phyloP scores from a whole-genome alignment of 1,140 invertebrate species.

The Ceratosolen solmsi region DNA sequence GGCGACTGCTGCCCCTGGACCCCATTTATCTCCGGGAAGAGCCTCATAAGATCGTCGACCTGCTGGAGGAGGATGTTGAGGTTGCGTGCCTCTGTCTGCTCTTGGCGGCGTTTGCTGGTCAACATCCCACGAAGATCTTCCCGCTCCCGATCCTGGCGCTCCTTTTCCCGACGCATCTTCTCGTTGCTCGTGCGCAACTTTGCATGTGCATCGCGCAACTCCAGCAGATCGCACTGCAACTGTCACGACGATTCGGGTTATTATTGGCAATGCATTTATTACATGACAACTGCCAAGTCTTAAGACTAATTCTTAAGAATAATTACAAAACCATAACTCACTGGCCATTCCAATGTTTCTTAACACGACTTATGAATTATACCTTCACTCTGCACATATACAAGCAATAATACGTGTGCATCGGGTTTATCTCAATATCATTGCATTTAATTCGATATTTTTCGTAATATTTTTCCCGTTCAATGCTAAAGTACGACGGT shows the following conservation, averaged over 20 bases:
- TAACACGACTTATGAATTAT: too few species aligned
- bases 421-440: too few species aligned
- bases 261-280: too few species aligned
- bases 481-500: too few species aligned
- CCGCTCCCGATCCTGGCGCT: slow-evolving; percentile 87
- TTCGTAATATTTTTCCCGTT: too few species aligned
- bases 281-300: too few species aligned
- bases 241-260: slow-evolving; percentile 71
- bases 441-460: too few species aligned
- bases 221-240: slow-evolving; percentile 89
- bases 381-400: too few species aligned
- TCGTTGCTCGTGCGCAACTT: slow-evolving; percentile 94
- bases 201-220: slow-evolving; percentile 91
- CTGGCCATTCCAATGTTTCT: too few species aligned
- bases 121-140: slow-evolving; percentile 78
- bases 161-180: slow-evolving; percentile 89
- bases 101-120: slow-evolving; percentile 72
- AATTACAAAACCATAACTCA: too few species aligned
- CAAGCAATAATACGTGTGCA: too few species aligned
- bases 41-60: slow-evolving; percentile 83
- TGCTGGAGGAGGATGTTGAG: slow-evolving; percentile 83
- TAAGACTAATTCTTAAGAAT: too few species aligned
- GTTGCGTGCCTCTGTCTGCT: slow-evolving; percentile 79
- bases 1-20: slow-evolving; percentile 56
- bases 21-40: slow-evolving; percentile 79